Conservation (phyloP, 1,140 invertebrate genomes). For the Heliconius himera region DNA sequence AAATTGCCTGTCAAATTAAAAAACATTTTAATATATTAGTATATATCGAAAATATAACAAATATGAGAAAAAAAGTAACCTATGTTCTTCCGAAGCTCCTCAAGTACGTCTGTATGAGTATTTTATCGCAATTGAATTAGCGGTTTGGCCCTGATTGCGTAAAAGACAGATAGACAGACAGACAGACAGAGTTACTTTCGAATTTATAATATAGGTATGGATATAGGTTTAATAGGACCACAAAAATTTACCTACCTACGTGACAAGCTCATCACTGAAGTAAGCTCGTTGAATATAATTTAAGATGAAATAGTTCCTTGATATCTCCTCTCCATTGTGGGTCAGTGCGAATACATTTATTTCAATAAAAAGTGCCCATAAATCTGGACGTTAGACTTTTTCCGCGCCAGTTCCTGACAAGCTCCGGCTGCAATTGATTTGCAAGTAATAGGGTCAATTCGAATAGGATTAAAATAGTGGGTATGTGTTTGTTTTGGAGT, state of each 20-base stretch:
- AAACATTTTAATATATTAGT: too few species aligned
- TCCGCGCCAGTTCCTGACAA: conserved; percentile 31
- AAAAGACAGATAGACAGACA: too few species aligned
- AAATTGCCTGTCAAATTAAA: too few species aligned
- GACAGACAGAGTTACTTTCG: too few species aligned
- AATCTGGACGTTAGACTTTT: conserved; percentile 38
- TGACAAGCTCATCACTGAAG: conserved; percentile 17
- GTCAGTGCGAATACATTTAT: conserved; percentile 33
- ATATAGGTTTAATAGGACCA: background rate
- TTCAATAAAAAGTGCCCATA: conserved; percentile 34
- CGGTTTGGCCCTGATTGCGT: too few species aligned
- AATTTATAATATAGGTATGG: too few species aligned
- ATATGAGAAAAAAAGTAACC: too few species aligned
- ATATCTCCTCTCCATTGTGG: conserved; percentile 21
- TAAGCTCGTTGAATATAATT: conserved; percentile 30
- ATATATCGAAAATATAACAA: too few species aligned
- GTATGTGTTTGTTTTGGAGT: conserved; percentile 9
- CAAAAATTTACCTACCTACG: background rate
- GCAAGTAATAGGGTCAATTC: conserved; percentile 31
- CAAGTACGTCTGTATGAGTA: too few species aligned
- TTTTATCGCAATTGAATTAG: too few species aligned
- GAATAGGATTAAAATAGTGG: conserved; percentile 36
- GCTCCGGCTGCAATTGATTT: conserved; percentile 34
- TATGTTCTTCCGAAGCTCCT: too few species aligned
- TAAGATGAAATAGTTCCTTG: conserved; percentile 21